Conservation (phyloP, 1,140 invertebrate genomes). For the Lineus longissimus region DNA sequence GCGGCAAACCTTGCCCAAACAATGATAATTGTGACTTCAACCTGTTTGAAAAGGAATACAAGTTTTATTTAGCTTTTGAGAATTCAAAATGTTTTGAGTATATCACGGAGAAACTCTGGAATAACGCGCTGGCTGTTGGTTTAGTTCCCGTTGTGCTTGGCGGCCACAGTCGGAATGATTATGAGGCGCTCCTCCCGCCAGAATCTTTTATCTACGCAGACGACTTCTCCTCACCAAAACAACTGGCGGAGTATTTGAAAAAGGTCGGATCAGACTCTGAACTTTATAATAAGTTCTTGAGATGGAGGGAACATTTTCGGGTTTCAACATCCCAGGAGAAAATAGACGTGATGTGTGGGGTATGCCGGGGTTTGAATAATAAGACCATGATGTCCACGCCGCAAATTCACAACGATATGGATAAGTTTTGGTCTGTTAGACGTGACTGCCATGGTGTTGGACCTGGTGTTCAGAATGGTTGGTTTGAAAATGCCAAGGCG, state of each 20-base stretch:
- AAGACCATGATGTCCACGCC: too few relatives aligned
- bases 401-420: too few relatives aligned
- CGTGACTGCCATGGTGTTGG: too few relatives aligned
- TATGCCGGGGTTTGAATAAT: too few relatives aligned
- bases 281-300: constrained; percentile 10
- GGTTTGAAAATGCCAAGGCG: too few relatives aligned
- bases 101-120: constrained; percentile 54
- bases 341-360: too few relatives aligned
- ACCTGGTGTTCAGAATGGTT: too few relatives aligned
- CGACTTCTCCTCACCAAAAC: constrained; percentile 16
- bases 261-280: constrained; percentile 14
- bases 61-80: constrained; percentile 88
- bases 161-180: constrained; percentile 67
- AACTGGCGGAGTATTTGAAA: constrained; percentile 20
- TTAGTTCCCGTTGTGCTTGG: constrained; percentile 91
- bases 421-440: too few relatives aligned
- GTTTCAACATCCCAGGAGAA: too few relatives aligned
- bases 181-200: constrained; percentile 9
- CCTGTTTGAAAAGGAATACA: constrained; percentile 84
- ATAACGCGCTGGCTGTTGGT: constrained; percentile 15
- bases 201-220: constrained; percentile 16
- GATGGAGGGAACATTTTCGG: constrained; percentile 5
- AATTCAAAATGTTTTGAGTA: constrained; percentile 46
- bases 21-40: constrained; percentile 1
- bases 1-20: constrained; percentile 9